These are phyloP conservation scores for Petrolisthes manimaculis DNA, from an alignment of 2,888 invertebrate species.

Conservation along the genomic window DNA sequence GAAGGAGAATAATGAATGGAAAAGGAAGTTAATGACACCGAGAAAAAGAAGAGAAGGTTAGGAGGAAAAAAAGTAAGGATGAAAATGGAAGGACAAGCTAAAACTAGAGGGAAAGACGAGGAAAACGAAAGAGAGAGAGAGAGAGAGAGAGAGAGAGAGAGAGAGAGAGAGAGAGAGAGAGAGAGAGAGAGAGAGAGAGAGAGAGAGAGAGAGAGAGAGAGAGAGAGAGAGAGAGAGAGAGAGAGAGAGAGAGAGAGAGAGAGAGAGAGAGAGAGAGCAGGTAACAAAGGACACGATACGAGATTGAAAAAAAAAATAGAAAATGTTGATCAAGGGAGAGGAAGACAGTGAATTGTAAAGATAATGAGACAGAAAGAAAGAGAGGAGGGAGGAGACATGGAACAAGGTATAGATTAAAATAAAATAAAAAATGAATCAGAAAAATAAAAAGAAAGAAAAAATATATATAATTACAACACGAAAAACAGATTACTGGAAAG, in stretches of 20 bases:
- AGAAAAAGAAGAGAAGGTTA: no score
- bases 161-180: background rate
- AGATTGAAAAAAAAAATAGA: background rate
- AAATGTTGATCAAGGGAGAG: no score
- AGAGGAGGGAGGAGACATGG: no score
- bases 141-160: background rate
- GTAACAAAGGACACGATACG: background rate
- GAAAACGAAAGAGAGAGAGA: background rate
- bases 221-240: constrained; percentile 6
- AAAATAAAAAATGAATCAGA: background rate
- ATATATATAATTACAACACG: no score
- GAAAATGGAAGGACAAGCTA: background rate
- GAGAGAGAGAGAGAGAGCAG: no score
- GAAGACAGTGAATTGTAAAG: no score
- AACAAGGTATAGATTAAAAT: background rate
- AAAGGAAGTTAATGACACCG: no score
- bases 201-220: background rate
- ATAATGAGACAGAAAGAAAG: background rate
- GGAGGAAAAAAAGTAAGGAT: background rate
- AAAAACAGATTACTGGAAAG: no score
- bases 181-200: background rate
- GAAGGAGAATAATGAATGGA: no score
- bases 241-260: constrained; percentile 7
- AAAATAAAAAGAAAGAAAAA: no score
- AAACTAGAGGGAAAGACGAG: background rate